Evolutionary conservation across 2,113 vertebrate genomes (phyloP).

Genomic region (Oreochromis spilurus): DNA sequence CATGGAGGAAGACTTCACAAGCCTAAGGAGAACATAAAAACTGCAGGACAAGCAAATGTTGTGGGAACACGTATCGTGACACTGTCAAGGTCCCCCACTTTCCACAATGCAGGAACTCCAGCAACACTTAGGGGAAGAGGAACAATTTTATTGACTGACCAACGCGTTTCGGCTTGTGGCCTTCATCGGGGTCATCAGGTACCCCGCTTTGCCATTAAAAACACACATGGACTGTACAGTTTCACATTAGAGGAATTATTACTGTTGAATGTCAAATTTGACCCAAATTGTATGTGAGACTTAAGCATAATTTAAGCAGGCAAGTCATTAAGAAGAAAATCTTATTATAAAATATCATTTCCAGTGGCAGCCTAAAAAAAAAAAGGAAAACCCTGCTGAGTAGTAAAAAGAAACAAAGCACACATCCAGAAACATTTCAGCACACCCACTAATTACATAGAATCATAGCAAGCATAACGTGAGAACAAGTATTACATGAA

Average conservation of each 20-base stretch:
- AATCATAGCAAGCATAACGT: background rate
- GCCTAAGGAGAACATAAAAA: background rate
- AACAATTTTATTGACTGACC: background rate
- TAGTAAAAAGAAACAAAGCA: background rate
- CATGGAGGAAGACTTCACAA: background rate
- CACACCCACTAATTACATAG: background rate
- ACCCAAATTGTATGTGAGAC: background rate
- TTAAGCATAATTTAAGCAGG: background rate
- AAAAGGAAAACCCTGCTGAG: background rate
- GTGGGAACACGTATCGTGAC: background rate
- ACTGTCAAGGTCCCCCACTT: background rate
- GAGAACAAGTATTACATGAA: background rate
- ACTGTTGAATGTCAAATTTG: background rate
- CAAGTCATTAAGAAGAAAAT: background rate
- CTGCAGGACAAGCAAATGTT: background rate
- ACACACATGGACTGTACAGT: background rate
- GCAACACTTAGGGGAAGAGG: background rate
- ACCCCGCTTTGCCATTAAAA: background rate
- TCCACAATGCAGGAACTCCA: background rate
- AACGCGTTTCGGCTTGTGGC: background rate
- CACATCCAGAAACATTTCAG: background rate
- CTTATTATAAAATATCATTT: background rate
- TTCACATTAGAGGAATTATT: background rate
- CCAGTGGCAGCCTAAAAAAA: background rate
- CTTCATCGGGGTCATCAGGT: background rate